Evolutionary conservation across 2,113 vertebrate species (phyloP), one percentile per base, ranked within the genome.

Genomic region (Engraulis encrasicolus): DNA sequence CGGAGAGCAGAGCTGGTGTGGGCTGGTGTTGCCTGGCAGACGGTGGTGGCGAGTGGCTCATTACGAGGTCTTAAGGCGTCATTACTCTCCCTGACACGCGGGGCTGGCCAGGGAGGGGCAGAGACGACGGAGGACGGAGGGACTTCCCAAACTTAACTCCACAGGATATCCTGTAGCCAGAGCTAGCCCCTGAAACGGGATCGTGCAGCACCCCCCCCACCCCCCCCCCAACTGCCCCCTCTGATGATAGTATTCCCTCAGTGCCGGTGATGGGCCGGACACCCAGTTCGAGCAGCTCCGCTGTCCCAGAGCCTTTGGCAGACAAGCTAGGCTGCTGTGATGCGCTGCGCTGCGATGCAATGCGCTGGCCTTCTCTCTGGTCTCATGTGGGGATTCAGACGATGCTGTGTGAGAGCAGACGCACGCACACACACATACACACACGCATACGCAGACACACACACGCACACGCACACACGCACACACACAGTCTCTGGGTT

Each of bases 91-190:
- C 91, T 86, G 89, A 89, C 87, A 89, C 91, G 23, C 89, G 90
- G 90, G 91, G 92, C n/a, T n/a, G n/a, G n/a, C n/a, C 37, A 87
- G 91, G 90, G 92, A 91, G 91, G 82, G 20, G 86, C 87, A 40
- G 23, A n/a, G 20, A n/a, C 18, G 54, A 58, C 84, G n/a, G n/a
- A n/a, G 85, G 89, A 93, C 90, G 89, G 91, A 92, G 92, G 91
- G 92, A 92, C 92, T 93, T 93, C 93, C 93, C 92, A 89, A 50
- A 48, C 79, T 50, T 27, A 27, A 92, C 93, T 91, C 89, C 91
- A 92, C 91, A 92, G 91, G 92, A 93, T 93, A 93, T 93, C 93
- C 93, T 92, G 92, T 90, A 90, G 91, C 89, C 84, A 82, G 81
- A 85, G 91, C 91, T 91, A 91, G 92, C 90, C 93, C 58, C 93